Evolutionary conservation across 2,888 invertebrate species (phyloP).

Genomic region (Lucinisca nassula): DNA sequence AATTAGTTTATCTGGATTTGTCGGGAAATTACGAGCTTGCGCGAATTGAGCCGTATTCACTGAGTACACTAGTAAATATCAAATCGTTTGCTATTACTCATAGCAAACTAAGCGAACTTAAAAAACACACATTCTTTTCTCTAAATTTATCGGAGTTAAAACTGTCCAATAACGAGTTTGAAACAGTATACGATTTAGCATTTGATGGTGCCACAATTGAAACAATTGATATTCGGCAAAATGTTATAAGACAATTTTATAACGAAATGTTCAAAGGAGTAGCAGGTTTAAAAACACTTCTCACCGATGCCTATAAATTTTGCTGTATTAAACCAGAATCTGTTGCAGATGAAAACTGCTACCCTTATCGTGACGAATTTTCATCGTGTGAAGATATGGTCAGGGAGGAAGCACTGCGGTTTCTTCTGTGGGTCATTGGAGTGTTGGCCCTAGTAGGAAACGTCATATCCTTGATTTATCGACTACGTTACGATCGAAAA

Average conservation of each 20-base stretch:
- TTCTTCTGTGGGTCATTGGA: background rate
- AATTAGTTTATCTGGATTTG: too few species aligned
- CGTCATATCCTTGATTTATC: background rate
- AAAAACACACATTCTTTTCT: too few species aligned
- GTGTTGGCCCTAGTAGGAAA: background rate
- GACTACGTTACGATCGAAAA: background rate
- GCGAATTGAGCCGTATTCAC: too few species aligned
- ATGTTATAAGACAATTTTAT: background rate
- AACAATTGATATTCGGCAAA: background rate
- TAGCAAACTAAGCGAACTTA: too few species aligned
- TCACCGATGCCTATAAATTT: background rate
- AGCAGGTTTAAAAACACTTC: background rate
- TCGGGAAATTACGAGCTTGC: too few species aligned
- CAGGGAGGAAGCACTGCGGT: background rate
- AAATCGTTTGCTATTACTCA: too few species aligned
- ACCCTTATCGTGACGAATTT: background rate
- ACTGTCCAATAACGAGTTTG: background rate
- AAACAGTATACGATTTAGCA: background rate
- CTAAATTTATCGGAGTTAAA: too few species aligned
- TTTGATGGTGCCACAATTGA: too few species aligned
- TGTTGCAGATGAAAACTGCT: background rate
- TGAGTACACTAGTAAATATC: too few species aligned
- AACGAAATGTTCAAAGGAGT: background rate
- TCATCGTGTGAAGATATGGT: background rate
- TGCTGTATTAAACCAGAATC: background rate